phyloP scores from a whole-genome alignment of 1,140 invertebrate species.

The Temnothorax nylanderi region DNA sequence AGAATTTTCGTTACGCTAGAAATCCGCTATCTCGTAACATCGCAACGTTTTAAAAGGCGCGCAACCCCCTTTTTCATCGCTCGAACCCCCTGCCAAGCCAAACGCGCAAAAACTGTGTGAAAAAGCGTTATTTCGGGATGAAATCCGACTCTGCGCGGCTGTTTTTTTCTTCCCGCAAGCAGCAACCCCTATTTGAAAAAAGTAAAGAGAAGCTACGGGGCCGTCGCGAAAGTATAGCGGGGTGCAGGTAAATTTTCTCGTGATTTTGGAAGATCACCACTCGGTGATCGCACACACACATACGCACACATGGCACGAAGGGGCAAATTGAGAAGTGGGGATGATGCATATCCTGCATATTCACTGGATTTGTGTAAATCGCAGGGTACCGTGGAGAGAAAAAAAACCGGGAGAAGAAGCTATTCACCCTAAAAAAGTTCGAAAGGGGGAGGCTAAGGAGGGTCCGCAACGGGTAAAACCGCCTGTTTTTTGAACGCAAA shows the following conservation, averaged over 20 bases:
- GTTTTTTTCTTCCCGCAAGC: conserved; percentile 64
- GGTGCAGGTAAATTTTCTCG: conserved; percentile 83
- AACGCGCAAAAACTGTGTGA: conserved; percentile 84
- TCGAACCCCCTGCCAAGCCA: conserved; percentile 62
- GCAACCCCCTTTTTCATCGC: conserved; percentile 40
- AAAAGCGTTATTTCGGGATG: conserved; percentile 85
- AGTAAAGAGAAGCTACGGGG: conserved; percentile 28
- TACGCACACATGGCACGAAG: conserved; percentile 43
- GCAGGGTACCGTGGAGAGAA: conserved; percentile 74
- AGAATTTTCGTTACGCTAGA: conserved; percentile 78
- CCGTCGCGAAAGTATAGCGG: conserved; percentile 69
- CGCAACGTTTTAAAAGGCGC: conserved; percentile 38
- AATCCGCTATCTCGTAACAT: conserved; percentile 47
- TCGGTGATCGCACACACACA: conserved; percentile 28
- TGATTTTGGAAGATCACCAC: conserved; percentile 72
- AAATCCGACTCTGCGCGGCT: conserved; percentile 80
- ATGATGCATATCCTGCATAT: conserved; percentile 84
- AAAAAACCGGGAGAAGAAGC: conserved; percentile 72
- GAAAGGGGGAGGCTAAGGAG: conserved; percentile 62
- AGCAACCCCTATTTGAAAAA: conserved; percentile 46
- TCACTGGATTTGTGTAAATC: conserved; percentile 82
- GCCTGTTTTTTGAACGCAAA: conserved; percentile 81
- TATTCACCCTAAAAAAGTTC: conserved; percentile 67
- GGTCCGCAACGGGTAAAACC: conserved; percentile 82
- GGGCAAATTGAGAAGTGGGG: conserved; percentile 69